A percentile compares a stretch with the other conserved stretches of the same genome.
Conservation (phyloP, 2,888 invertebrate genomes). For the Drosophila austrosaltans region DNA sequence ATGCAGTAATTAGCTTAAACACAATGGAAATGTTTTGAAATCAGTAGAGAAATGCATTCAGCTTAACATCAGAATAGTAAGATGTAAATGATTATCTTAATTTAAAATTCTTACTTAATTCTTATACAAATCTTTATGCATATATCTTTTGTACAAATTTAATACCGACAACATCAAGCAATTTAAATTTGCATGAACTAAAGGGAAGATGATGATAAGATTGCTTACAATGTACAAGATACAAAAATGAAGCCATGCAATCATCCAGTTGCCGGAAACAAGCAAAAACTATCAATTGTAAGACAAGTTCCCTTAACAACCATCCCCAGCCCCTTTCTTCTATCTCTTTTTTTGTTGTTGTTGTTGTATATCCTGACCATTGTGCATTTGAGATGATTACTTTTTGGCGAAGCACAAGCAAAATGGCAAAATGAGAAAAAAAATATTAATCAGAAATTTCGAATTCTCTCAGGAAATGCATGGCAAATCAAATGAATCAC, state of each 20-base stretch:
- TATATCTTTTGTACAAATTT: too few species aligned
- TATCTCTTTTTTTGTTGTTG: too few species aligned
- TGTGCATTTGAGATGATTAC: constrained; percentile 71
- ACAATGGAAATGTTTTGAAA: not conserved
- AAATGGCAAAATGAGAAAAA: constrained; percentile 46
- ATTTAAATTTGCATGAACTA: too few species aligned
- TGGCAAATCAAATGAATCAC: constrained; percentile 38
- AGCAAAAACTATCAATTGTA: constrained; percentile 55
- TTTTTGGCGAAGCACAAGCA: constrained; percentile 30
- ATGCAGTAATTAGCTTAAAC: not conserved
- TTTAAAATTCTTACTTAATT: too few species aligned
- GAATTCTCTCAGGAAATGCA: constrained; percentile 45
- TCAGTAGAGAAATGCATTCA: not conserved
- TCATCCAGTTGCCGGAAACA: constrained; percentile 32
- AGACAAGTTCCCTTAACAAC: constrained; percentile 25
- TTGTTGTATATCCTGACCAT: constrained; percentile 39
- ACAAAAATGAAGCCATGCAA: constrained; percentile 1
- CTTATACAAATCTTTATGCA: too few species aligned
- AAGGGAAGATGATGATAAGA: not conserved
- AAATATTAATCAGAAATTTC: constrained; percentile 54
- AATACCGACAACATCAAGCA: too few species aligned
- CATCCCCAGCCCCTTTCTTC: not conserved
- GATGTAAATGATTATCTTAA: too few species aligned
- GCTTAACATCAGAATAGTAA: too few species aligned
- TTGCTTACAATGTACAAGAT: not conserved